These are phyloP conservation scores for Blastobasis adustella DNA, from an alignment of 2,888 invertebrate genomes.

Conservation along the genomic window DNA sequence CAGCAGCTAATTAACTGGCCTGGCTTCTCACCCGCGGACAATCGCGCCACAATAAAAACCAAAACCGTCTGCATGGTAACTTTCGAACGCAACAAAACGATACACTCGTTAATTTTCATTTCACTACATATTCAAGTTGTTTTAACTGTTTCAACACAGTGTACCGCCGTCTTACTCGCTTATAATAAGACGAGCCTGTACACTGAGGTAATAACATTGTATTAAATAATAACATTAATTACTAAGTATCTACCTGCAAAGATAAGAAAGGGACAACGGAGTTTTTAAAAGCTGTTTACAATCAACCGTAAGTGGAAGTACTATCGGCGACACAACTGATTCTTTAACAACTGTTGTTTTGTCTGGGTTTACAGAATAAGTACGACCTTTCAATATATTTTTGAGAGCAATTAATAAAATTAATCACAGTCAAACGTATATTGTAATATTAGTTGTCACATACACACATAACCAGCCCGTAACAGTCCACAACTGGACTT, in stretches of 20 bases:
- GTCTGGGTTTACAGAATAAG: too few relatives aligned
- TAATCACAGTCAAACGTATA: too few relatives aligned
- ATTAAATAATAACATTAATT: conserved; percentile 71
- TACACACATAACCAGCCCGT: too few relatives aligned
- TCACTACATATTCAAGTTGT: conserved; percentile 33
- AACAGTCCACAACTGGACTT: too few relatives aligned
- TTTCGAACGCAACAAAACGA: conserved; percentile 38
- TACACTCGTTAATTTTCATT: conserved; percentile 45
- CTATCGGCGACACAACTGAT: conserved; percentile 35
- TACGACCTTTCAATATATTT: too few relatives aligned
- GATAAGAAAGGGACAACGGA: conserved; percentile 62
- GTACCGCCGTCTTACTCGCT: conserved; percentile 40
- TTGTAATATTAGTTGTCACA: too few relatives aligned
- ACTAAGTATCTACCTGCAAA: conserved; percentile 56
- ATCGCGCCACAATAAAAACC: conserved; percentile 42
- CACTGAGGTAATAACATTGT: conserved; percentile 61
- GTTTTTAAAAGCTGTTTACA: conserved; percentile 70
- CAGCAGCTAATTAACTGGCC: too few relatives aligned
- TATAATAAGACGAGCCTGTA: conserved; percentile 44
- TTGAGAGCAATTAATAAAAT: too few relatives aligned
- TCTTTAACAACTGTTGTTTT: background rate
- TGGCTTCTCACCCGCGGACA: conserved; percentile 22
- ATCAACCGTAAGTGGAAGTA: conserved; percentile 59
- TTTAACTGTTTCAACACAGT: conserved; percentile 49
- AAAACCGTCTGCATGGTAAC: conserved; percentile 41